Evolutionary conservation across 2,888 invertebrate species (phyloP).

Genomic region (Eupeodes luniger): DNA sequence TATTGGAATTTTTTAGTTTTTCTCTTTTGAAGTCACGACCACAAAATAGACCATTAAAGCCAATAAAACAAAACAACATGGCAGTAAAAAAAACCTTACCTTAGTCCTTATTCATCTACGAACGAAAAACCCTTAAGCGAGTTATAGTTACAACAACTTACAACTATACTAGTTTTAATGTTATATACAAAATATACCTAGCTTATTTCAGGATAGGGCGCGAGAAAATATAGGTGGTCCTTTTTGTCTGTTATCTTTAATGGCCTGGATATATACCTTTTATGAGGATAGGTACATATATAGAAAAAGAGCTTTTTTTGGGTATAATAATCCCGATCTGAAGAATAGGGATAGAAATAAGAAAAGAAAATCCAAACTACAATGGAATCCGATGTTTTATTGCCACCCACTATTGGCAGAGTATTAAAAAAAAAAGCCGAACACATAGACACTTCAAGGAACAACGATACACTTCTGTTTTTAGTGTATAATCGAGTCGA

Average conservation of each 20-base stretch:
- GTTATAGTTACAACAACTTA: conserved; percentile 50
- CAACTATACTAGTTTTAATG: conserved; percentile 25
- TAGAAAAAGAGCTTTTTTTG: conserved; percentile 27
- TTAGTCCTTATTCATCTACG: not conserved
- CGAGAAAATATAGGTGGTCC: conserved; percentile 4
- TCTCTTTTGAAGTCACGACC: conserved; percentile 39
- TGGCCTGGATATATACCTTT: not conserved
- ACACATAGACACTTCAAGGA: not conserved
- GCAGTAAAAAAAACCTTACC: conserved; percentile 1
- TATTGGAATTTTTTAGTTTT: conserved; percentile 5
- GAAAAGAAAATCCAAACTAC: conserved; percentile 40
- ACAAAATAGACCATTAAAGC: conserved; percentile 48
- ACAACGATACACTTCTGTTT: not conserved
- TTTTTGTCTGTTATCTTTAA: conserved; percentile 49
- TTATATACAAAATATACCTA: not conserved
- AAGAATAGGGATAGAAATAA: conserved; percentile 16
- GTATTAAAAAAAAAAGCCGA: not conserved
- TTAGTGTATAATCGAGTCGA: conserved; percentile 2
- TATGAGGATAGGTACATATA: not conserved
- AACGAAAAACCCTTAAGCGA: conserved; percentile 17
- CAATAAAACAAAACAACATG: conserved; percentile 26
- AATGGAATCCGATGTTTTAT: conserved; percentile 63
- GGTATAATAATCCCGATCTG: conserved; percentile 67
- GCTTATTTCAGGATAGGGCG: conserved; percentile 29
- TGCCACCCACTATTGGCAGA: conserved; percentile 7